These are phyloP conservation scores for Nezara viridula DNA, from an alignment of 2,888 invertebrate genomes.

Conservation along the genomic window DNA sequence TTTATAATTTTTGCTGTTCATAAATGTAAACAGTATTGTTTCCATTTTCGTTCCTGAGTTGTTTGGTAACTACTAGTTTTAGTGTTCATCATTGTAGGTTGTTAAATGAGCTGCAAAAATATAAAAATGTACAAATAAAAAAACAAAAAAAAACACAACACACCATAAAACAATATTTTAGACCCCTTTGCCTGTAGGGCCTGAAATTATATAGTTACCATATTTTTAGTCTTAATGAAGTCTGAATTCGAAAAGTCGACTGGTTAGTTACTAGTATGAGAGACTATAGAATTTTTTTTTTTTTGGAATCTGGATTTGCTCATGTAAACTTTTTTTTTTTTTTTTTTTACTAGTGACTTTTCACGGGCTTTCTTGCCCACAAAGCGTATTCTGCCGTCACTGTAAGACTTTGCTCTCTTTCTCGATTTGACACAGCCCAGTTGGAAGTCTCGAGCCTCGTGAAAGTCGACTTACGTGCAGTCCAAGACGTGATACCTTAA, in stretches of 20 bases:
- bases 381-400: not conserved
- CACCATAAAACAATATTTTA: too few species aligned
- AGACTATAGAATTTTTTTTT: too few species aligned
- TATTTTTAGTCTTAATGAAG: too few species aligned
- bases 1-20: not conserved
- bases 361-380: not conserved
- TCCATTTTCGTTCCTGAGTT: not conserved
- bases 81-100: not conserved
- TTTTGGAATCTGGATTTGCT: too few species aligned
- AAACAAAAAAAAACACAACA: too few species aligned
- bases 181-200: too few species aligned
- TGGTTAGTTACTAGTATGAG: too few species aligned
- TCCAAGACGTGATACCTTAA: not conserved
- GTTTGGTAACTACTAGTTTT: not conserved
- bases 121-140: not conserved
- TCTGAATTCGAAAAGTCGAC: too few species aligned
- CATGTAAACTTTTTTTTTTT: too few species aligned
- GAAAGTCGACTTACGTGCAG: not conserved
- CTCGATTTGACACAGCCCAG: conserved; percentile 11
- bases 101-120: not conserved
- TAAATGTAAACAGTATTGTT: not conserved
- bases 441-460: not conserved
- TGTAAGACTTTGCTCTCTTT: not conserved
- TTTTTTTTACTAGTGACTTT: too few species aligned
- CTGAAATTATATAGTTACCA: too few species aligned